Evolutionary conservation across 2,888 invertebrate genomes (phyloP).

Genomic region (Operophtera brumata): DNA sequence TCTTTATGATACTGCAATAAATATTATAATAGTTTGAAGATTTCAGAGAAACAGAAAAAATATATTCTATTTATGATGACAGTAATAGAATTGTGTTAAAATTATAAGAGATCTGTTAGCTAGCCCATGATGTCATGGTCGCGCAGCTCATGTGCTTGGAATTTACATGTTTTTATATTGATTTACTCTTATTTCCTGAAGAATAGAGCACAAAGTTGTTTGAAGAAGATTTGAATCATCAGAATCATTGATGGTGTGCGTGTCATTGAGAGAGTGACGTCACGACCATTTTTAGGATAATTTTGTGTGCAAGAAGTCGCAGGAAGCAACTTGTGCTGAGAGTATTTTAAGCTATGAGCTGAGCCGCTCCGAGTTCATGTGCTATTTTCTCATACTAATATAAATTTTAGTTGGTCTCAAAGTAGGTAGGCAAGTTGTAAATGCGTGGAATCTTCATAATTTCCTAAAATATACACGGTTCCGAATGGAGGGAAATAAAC

Average conservation of each 20-base stretch:
- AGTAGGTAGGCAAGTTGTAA: conserved; percentile 1
- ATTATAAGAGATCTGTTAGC: conserved; percentile 23
- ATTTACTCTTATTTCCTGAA: conserved; percentile 17
- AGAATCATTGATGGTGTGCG: conserved; percentile 19
- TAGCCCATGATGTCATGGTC: conserved; percentile 33
- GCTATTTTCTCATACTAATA: conserved; percentile 6
- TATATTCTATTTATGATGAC: conserved; percentile 16
- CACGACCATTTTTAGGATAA: conserved; percentile 26
- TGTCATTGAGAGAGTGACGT: conserved; percentile 32
- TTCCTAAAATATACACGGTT: no score
- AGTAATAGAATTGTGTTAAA: conserved; percentile 22
- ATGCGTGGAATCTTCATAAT: not conserved
- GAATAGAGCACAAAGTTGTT: conserved; percentile 23
- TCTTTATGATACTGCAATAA: not conserved
- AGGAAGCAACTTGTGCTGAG: conserved; percentile 17
- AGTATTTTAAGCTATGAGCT: conserved; percentile 17
- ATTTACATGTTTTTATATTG: conserved; percentile 17
- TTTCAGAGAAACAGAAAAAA: not conserved
- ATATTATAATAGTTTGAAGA: not conserved
- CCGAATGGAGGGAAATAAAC: no score
- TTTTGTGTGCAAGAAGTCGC: conserved; percentile 25
- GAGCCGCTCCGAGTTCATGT: conserved; percentile 1
- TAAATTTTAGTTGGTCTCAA: conserved; percentile 6
- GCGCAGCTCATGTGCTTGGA: conserved; percentile 24
- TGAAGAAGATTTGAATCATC: conserved; percentile 26